Base-by-base conservation (phyloP, 2,113 vertebrate genomes). In the Fukomys damarensis region DNA sequence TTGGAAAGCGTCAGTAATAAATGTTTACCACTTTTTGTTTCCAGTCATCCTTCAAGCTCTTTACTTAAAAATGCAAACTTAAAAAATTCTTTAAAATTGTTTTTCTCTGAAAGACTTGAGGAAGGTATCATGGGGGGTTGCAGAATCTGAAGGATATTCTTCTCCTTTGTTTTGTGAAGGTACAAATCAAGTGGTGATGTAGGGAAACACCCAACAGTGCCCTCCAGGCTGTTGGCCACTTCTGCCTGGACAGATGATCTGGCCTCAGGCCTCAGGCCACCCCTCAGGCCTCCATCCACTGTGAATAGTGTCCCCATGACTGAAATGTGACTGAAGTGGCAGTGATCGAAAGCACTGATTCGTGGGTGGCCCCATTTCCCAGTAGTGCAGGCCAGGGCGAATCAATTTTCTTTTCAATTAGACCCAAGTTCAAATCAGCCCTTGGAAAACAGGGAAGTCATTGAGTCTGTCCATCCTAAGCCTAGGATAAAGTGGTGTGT, bases 321-420 rank as follows among this genome's bases (percentile, higher is more conserved):
- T 59, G 16, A 54, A n/a, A 41, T 38, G 11, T 7, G 8, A 19
- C 2, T 28, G 12, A 63, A 81, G 32, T 56, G n/a, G 70, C 38
- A 88, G n/a, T 9, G 2, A 41, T 54, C 13, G 11, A 8, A 52
- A 54, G 38, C 61, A 54, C 4, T 77, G 32, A 35, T 24, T 49
- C 35, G 1, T 56, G 22, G 28, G 35, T 52, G 81, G 17, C 61
- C 52, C 9, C 14, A 20, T 61, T 94, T 74, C 24, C 35, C 59
- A 79, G 41, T 14, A 41, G 9, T 9, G 4, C 10, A 3, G 0
- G n/a, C n/a, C n/a, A n/a, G 17, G 35, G 1, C 19, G 11, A 30
- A 2, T 70, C 28, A 35, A 24, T 58, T 83, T 58, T 4, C 66
- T 46, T 80, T 74, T 49, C 2, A 24, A 74, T 56, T 59, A 84